A percentile compares a stretch with the other conserved stretches of the same genome.
Evolutionary conservation across 2,797 vertebrate species (phyloP).

Genomic region (Cyclura pinguis): DNA sequence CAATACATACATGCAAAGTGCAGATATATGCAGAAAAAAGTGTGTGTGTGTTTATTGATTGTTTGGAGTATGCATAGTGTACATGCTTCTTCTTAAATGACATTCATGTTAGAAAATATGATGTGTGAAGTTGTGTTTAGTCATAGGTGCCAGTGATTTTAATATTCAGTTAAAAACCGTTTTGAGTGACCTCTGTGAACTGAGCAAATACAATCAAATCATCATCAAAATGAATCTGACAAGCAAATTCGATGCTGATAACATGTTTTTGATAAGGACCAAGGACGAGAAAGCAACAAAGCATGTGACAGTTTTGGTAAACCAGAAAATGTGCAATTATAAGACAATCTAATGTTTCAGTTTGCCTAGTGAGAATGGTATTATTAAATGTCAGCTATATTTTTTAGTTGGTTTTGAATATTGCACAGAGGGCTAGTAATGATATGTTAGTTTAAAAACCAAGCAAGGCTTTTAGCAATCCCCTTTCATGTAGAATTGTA

Average conservation of each 20-base stretch:
- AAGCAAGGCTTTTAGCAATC: neutral
- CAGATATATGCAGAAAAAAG: neutral
- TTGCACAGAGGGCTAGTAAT: neutral
- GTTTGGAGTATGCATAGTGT: too few relatives aligned
- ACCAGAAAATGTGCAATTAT: neutral
- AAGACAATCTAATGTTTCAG: neutral
- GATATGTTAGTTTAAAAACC: neutral
- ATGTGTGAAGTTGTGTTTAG: neutral
- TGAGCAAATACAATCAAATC: neutral
- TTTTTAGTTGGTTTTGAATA: neutral
- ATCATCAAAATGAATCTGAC: neutral
- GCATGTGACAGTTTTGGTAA: neutral
- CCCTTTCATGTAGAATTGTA: neutral
- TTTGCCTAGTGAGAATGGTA: neutral
- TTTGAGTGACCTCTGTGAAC: neutral
- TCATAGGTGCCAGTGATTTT: neutral
- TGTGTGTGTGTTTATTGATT: neutral
- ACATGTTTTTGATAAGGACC: neutral
- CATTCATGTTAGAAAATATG: neutral
- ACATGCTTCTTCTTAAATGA: neutral
- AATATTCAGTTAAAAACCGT: neutral
- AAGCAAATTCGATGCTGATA: conserved; percentile 10
- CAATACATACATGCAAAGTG: neutral
- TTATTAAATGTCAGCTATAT: neutral
- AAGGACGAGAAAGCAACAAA: neutral